Evolutionary conservation across 1,140 invertebrate genomes (phyloP), one percentile per base, ranked within the genome.

Genomic region (Pachyrhynchus sulphureomaculatus): DNA sequence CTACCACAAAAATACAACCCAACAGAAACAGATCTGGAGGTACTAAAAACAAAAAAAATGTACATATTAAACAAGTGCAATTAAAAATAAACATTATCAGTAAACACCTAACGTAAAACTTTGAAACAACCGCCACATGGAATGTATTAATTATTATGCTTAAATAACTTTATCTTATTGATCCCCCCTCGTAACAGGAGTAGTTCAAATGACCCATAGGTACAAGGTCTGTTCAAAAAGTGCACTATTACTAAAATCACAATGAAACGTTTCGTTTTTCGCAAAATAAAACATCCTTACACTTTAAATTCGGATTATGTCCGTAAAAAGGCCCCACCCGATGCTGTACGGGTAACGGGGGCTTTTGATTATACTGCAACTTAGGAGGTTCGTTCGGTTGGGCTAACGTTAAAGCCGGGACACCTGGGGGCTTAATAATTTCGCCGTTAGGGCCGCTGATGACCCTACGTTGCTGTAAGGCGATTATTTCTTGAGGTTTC

Each of bases 21-120:
- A 96, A 79, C 4, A 98, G 76, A 77, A 93, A 97, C 41, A 93
- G 79, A 69, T 95, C 91, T 0, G 89, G 84, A 8, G 94, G 93
- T 49, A 97, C 87, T 90, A 71, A 57, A 83, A 82, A 48, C 49
- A 1, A 5, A 49, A 4, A 21, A 5, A 59, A 12, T 62, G 4
- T 23, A 45, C 8, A 57, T 44, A 23, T 42, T 61, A 52, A 17
- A 66, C 0, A 36, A 4, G 33, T 41, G 26, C 20, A n/a, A 41
- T 36, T n/a, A 12, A 49, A 9, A 41, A 37, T 52, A 17, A 33
- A 3, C 21, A 18, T 15, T 15, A 26, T 36, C 34, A 51, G n/a
- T 12, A 21, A 47, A 47, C n/a, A n/a, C n/a, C n/a, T n/a, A n/a
- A n/a, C n/a, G n/a, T n/a, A n/a, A n/a, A n/a, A n/a, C n/a, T n/a